A percentile compares a stretch with the other conserved stretches of the same genome.
Evolutionary conservation across 1,140 invertebrate species (phyloP).

Genomic region (Daktulosphaira vitifoliae): DNA sequence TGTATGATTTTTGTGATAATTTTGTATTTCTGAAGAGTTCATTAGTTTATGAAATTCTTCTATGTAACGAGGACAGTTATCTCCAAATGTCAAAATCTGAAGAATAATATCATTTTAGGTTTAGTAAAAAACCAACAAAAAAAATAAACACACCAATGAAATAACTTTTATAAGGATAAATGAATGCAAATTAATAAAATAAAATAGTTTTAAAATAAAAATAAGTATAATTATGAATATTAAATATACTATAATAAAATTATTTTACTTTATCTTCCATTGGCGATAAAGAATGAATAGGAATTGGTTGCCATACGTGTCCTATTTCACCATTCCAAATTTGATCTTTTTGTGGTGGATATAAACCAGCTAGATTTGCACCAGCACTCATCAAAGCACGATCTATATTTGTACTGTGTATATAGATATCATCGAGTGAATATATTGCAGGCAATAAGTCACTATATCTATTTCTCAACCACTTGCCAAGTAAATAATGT

Average conservation of each 20-base stretch:
- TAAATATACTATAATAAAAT: background rate
- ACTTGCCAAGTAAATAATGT: slow-evolving; percentile 55
- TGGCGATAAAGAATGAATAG: slow-evolving; percentile 64
- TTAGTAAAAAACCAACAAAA: background rate
- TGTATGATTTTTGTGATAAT: background rate
- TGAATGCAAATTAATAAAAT: background rate
- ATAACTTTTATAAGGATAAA: background rate
- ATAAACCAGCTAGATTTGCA: slow-evolving; percentile 71
- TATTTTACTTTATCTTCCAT: slow-evolving; percentile 57
- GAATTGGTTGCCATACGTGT: slow-evolving; percentile 71
- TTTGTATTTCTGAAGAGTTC: background rate
- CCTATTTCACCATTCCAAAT: slow-evolving; percentile 60
- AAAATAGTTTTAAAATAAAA: background rate
- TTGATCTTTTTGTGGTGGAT: slow-evolving; percentile 58
- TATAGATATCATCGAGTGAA: slow-evolving; percentile 53
- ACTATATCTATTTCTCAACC: slow-evolving; percentile 53
- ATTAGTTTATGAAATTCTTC: background rate
- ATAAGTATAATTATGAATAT: background rate
- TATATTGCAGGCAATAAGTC: slow-evolving; percentile 53
- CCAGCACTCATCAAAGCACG: slow-evolving; percentile 76
- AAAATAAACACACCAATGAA: background rate
- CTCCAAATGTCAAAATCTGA: slow-evolving; percentile 10
- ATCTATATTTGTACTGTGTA: slow-evolving; percentile 62
- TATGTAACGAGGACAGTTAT: slow-evolving; percentile 3
- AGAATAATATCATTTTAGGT: background rate